Percentiles rank a stretch among this genome's conserved stretches.
Evolutionary conservation across 2,888 invertebrate species (phyloP).

Genomic region (Cataglyphis albicans): DNA sequence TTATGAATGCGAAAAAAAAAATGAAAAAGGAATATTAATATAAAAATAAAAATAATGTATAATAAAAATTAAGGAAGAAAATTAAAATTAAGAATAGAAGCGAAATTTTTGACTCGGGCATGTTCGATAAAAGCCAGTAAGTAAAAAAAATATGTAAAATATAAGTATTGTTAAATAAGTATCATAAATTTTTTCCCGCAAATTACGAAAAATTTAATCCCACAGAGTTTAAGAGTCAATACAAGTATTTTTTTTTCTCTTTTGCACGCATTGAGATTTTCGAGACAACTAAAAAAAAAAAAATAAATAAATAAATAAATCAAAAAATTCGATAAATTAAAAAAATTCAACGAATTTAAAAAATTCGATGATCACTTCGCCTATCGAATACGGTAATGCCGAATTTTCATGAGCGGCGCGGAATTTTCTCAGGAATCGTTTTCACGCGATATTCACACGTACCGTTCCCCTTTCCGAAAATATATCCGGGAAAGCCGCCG

Average conservation of each 20-base stretch:
- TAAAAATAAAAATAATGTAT: too few species aligned
- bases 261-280: neutral
- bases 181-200: neutral
- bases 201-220: neutral
- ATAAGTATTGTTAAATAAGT: neutral
- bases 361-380: neutral
- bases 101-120: too few species aligned
- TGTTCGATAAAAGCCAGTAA: neutral
- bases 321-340: neutral
- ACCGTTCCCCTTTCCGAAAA: constrained; percentile 27
- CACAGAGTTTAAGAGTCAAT: neutral
- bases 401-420: constrained; percentile 5
- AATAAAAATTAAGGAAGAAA: too few species aligned
- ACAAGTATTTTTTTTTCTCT: too few species aligned
- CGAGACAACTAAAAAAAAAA: neutral
- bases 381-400: constrained; percentile 11
- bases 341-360: constrained; percentile 1
- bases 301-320: neutral
- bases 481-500: constrained; percentile 28
- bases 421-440: constrained; percentile 37
- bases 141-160: neutral
- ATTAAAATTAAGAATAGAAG: too few species aligned
- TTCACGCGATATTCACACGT: neutral
- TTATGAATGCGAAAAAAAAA: too few species aligned
- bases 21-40: too few species aligned